Evolutionary conservation across 2,888 invertebrate genomes (phyloP).

Genomic region (Steromphala cineraria): DNA sequence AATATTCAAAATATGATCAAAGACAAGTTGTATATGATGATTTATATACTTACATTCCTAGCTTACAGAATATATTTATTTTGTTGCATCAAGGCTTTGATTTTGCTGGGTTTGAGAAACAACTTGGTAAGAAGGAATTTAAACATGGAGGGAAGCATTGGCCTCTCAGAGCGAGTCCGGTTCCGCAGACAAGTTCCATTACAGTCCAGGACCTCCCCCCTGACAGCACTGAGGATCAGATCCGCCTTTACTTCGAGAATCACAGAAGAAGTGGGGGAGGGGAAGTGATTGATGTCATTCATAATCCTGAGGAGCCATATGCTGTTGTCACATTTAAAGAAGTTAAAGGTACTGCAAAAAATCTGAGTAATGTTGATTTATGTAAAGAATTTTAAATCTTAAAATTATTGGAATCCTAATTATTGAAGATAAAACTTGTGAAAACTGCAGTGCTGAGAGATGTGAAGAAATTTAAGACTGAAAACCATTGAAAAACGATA

Average conservation of each 20-base stretch:
- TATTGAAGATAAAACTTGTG: too few species aligned
- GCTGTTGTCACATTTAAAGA: conserved; percentile 34
- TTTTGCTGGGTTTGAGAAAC: not conserved
- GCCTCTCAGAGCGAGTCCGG: not conserved
- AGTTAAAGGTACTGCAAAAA: conserved; percentile 21
- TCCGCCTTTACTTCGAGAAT: conserved; percentile 33
- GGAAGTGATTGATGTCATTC: conserved; percentile 24
- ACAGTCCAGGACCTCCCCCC: not conserved
- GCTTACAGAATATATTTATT: too few species aligned
- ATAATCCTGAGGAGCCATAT: not conserved
- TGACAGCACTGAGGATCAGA: conserved; percentile 13
- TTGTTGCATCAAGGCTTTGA: not conserved
- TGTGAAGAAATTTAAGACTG: too few species aligned
- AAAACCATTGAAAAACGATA: too few species aligned
- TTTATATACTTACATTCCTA: too few species aligned
- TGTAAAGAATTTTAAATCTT: too few species aligned
- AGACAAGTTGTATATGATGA: too few species aligned
- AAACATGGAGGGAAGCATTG: not conserved
- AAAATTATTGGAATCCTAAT: too few species aligned
- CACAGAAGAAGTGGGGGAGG: conserved; percentile 31
- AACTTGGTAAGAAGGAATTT: not conserved
- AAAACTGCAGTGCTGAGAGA: too few species aligned
- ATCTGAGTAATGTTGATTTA: too few species aligned
- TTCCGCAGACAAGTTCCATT: not conserved
- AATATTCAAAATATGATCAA: too few species aligned